Base-by-base conservation (phyloP, 2,113 vertebrate genomes). In the Bucco capensis region DNA sequence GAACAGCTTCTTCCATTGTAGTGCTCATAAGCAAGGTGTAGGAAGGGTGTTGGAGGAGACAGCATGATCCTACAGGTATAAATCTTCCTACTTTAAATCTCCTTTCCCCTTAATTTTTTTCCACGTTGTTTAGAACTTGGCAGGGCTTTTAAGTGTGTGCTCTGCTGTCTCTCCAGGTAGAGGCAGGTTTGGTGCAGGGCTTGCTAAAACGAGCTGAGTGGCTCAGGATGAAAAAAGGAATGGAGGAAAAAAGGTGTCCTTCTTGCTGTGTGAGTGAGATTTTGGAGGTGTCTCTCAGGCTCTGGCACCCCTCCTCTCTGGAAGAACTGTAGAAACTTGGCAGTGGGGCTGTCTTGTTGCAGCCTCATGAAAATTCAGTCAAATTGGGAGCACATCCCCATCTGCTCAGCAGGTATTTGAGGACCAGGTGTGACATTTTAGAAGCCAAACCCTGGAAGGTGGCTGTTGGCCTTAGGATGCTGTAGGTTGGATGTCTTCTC, bases 311-410 rank as follows among this genome's bases (percentile, higher is more conserved):
- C 31, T 83, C 42, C 27, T 54, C 49, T 82, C 33, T 53, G 54
- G 70, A 84, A 61, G 28, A 75, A 44, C 66, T 79, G 37, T 79
- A 54, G 81, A 86, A 92, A 89, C 66, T 84, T 95, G 94, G 88
- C 88, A 86, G 66, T n/a, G 66, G 71, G 77, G 27, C 66, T 82
- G 73, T n/a, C 73, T 94, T 83, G 85, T 94, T 85, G 92, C 90
- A 88, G 80, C 86, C 38, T 88, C 46, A 7, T 92, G 94, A 86
- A 92, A 93, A 88, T 74, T 72, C 50, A 62, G n/a, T 73, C 0
- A 4, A 61, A 69, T 2, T 93, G 62, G 58, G 86, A 66, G 42
- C 46, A 72, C 53, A 81, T 72, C 61, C 35, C 49, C 0, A 4
- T 72, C 81, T 84, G 81, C 54, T 85, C 11, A 0, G 27, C 54